A percentile compares a stretch with the other conserved stretches of the same genome.
phyloP scores from a whole-genome alignment of 2,888 invertebrate species.

The Quadriops clusia region DNA sequence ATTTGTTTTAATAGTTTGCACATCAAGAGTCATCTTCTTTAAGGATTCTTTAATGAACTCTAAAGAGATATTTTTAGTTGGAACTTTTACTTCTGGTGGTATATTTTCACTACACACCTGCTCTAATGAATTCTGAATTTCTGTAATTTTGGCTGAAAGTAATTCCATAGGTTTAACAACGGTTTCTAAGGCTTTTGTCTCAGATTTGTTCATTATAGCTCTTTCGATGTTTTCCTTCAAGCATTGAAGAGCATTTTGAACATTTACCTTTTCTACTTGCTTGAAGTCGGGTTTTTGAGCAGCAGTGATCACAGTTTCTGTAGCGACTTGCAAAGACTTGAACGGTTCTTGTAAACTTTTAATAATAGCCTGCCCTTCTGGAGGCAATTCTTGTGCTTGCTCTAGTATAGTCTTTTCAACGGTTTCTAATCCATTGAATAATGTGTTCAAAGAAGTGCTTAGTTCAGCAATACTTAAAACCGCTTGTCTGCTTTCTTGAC shows the following conservation, averaged over 20 bases:
- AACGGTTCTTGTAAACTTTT: conserved; percentile 11
- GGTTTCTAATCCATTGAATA: too few species aligned
- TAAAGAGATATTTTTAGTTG: neutral
- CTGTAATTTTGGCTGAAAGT: conserved; percentile 10
- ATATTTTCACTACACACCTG: neutral
- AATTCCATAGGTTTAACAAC: conserved; percentile 11
- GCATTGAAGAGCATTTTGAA: conserved; percentile 10
- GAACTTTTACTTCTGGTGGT: neutral
- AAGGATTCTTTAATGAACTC: neutral
- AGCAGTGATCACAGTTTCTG: conserved; percentile 10
- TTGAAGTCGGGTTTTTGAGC: conserved; percentile 9
- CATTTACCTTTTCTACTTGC: conserved; percentile 7
- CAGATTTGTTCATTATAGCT: conserved; percentile 3
- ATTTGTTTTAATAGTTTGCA: neutral
- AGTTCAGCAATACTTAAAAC: conserved; percentile 5
- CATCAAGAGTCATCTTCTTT: neutral
- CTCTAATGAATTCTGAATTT: conserved; percentile 8
- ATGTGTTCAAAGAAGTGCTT: conserved; percentile 3
- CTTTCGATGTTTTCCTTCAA: conserved; percentile 11
- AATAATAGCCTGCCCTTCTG: conserved; percentile 4
- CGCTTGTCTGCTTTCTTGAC: too few species aligned
- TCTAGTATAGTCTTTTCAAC: too few species aligned
- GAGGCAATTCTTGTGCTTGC: too few species aligned
- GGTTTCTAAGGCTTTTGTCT: conserved; percentile 4
- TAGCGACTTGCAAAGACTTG: conserved; percentile 2